Evolutionary conservation across 2,888 invertebrate species (phyloP).

Genomic region (Platycheirus albimanus): DNA sequence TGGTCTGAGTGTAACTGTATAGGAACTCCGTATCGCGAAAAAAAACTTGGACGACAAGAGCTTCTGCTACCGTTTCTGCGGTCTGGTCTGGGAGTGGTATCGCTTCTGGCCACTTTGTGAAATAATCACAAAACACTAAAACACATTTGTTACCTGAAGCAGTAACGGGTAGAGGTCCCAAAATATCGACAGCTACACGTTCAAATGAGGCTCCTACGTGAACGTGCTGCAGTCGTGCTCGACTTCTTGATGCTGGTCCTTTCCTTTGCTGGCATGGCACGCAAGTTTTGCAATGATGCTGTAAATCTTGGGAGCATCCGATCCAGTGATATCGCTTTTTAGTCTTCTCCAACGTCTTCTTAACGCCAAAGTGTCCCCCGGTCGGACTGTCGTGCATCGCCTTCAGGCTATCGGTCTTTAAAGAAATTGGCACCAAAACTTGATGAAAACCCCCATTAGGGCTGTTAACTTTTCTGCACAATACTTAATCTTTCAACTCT

Average conservation of each 20-base stretch:
- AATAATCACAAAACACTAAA: no score
- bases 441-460: no score
- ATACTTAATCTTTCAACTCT: no score
- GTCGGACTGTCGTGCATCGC: neutral
- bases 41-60: slow-evolving; percentile 30
- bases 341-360: neutral
- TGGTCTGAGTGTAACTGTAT: slow-evolving; percentile 59
- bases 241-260: neutral
- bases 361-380: neutral
- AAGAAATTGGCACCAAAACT: no score
- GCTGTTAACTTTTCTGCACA: no score
- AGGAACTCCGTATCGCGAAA: slow-evolving; percentile 54
- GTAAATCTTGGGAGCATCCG: neutral
- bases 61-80: no score
- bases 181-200: slow-evolving; percentile 28
- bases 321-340: neutral
- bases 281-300: neutral
- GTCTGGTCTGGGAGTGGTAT: no score
- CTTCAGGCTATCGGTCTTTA: neutral
- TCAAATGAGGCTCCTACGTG: neutral
- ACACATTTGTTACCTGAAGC: neutral
- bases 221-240: neutral
- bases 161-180: no score
- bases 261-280: neutral
- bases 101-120: no score